Evolutionary conservation across 2,797 vertebrate species (phyloP).

Genomic region (Amniataba percoides): DNA sequence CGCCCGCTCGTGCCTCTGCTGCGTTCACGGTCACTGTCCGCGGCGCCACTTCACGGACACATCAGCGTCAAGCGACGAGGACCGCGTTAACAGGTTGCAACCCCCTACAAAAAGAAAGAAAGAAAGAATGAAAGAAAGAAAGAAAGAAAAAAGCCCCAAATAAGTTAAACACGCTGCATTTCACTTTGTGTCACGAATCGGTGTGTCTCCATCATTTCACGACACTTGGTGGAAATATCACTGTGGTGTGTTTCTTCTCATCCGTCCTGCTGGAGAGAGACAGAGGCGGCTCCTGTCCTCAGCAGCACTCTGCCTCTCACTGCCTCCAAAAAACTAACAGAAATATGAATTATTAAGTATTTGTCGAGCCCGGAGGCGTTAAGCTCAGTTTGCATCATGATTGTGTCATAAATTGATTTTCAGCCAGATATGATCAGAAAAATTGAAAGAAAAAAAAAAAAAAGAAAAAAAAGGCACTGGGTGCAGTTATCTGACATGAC

Average conservation of each 20-base stretch:
- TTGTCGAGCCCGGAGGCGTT: slow-evolving; percentile 15
- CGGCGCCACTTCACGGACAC: slow-evolving; percentile 39
- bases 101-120: no score
- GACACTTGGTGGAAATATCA: not conserved
- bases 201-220: not conserved
- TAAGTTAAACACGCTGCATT: slow-evolving; percentile 40
- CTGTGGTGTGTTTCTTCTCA: not conserved
- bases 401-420: slow-evolving; percentile 51
- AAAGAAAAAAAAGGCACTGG: not conserved
- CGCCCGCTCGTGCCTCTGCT: no score
- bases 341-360: slow-evolving; percentile 47
- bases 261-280: not conserved
- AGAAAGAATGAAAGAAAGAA: not conserved
- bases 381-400: slow-evolving; percentile 46
- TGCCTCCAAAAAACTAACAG: slow-evolving; percentile 29
- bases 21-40: no score
- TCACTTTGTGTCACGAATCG: not conserved
- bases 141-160: not conserved
- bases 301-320: no score
- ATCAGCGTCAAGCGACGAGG: not conserved
- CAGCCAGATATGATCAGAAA: slow-evolving; percentile 22
- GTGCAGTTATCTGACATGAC: slow-evolving; percentile 43
- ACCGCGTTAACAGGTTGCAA: slow-evolving; percentile 75
- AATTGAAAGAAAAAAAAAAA: not conserved
- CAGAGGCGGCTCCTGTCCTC: slow-evolving; percentile 10